Percentiles rank a stretch among this genome's conserved stretches.
phyloP scores from a whole-genome alignment of 2,113 vertebrate species.

The Silurus meridionalis region DNA sequence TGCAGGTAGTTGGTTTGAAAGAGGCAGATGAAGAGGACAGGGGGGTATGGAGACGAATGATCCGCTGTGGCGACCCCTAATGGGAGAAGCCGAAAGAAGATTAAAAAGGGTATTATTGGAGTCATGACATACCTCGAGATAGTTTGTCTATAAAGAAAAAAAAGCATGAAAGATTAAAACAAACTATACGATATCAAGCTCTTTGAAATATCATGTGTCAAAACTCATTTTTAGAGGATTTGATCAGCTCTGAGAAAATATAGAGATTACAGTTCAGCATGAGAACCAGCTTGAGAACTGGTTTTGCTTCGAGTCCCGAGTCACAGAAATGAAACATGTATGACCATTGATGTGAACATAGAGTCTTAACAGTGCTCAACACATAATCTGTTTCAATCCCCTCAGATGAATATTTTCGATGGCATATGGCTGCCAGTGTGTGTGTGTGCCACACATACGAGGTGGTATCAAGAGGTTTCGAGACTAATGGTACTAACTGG shows the following conservation, averaged over 20 bases:
- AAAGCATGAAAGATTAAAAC: neutral
- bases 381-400: neutral
- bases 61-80: too few relatives aligned
- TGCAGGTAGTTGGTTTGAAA: too few relatives aligned
- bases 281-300: neutral
- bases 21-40: too few relatives aligned
- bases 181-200: neutral
- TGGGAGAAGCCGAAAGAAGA: neutral
- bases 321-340: neutral
- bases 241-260: neutral
- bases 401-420: neutral
- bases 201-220: neutral
- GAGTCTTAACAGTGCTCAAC: neutral
- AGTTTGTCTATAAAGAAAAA: slow-evolving; percentile 26
- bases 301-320: neutral
- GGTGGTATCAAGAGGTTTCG: too few relatives aligned
- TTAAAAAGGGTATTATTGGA: neutral
- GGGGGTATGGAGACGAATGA: too few relatives aligned
- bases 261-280: neutral
- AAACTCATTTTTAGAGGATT: neutral
- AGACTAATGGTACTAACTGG: too few relatives aligned
- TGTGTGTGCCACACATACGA: neutral
- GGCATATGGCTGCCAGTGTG: neutral
- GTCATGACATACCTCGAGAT: slow-evolving; percentile 42
- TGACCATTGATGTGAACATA: slow-evolving; percentile 6